These are phyloP conservation scores for Ia io DNA, from an alignment of 2,113 vertebrate genomes.

Conservation along the genomic window DNA sequence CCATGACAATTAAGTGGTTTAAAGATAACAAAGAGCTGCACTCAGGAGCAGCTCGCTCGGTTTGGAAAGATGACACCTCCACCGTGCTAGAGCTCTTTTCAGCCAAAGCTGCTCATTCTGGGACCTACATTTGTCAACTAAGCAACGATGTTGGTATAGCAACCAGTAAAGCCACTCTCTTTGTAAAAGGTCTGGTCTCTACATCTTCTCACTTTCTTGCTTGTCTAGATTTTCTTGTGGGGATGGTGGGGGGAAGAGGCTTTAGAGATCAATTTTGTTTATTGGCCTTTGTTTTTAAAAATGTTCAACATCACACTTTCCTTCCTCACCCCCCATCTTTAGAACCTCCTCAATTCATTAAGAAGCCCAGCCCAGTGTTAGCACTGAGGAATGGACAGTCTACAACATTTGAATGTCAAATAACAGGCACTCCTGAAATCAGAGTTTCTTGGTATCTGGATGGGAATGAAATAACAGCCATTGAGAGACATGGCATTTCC, in stretches of 20 bases:
- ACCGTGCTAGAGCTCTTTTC: constrained; percentile 93
- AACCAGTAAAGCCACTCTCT: constrained; percentile 90
- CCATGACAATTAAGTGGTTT: constrained; percentile 96
- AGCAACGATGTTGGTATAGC: constrained; percentile 95
- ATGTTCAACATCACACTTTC: constrained; percentile 46
- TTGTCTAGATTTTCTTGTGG: constrained; percentile 21
- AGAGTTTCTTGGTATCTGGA: constrained; percentile 94
- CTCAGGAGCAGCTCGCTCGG: constrained; percentile 87
- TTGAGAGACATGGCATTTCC: constrained; percentile 85
- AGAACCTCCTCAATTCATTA: constrained; percentile 95
- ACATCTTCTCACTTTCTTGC: neutral
- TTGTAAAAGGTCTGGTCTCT: constrained; percentile 94
- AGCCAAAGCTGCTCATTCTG: constrained; percentile 90
- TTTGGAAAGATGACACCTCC: constrained; percentile 92
- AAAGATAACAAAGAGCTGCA: constrained; percentile 93
- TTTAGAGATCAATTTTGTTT: neutral
- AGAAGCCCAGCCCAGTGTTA: constrained; percentile 90
- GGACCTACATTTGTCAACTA: constrained; percentile 94
- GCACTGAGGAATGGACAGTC: constrained; percentile 92
- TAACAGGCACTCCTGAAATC: constrained; percentile 95
- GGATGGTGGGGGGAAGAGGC: neutral
- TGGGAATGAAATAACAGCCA: constrained; percentile 90
- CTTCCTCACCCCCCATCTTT: constrained; percentile 53
- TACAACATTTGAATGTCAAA: constrained; percentile 93
- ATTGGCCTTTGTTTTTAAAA: neutral